phyloP scores from a whole-genome alignment of 2,888 invertebrate species.

The Phaonia tiefii region DNA sequence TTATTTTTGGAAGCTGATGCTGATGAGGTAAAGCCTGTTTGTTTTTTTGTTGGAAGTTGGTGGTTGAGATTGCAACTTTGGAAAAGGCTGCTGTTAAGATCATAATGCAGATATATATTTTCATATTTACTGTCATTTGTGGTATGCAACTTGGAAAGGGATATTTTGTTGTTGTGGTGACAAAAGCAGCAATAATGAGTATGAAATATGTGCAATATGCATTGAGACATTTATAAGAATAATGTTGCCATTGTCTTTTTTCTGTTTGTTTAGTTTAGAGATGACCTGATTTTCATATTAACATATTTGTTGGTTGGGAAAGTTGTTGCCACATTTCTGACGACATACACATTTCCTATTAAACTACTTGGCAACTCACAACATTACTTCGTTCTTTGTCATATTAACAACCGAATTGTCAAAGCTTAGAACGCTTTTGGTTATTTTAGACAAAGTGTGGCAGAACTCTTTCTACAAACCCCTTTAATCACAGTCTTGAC shows the following conservation, averaged over 20 bases:
- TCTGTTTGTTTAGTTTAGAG: background rate
- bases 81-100: slow-evolving; percentile 41
- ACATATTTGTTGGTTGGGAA: slow-evolving; percentile 5
- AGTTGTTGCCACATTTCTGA: too few species aligned
- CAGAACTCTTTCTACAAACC: too few species aligned
- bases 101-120: slow-evolving; percentile 54
- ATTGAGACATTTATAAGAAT: slow-evolving; percentile 48
- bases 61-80: slow-evolving; percentile 65
- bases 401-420: too few species aligned
- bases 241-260: slow-evolving; percentile 15
- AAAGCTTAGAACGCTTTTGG: too few species aligned
- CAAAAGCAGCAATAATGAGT: background rate
- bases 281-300: slow-evolving; percentile 46
- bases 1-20: slow-evolving; percentile 52
- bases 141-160: slow-evolving; percentile 34
- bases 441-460: too few species aligned
- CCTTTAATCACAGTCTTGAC: too few species aligned
- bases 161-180: background rate
- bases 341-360: too few species aligned
- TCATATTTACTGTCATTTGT: slow-evolving; percentile 46
- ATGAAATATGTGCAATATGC: slow-evolving; percentile 31
- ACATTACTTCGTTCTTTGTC: too few species aligned
- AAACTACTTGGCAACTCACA: too few species aligned
- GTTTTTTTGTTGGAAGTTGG: too few species aligned
- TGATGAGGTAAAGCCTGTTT: slow-evolving; percentile 59